A percentile compares a stretch with the other conserved stretches of the same genome.
Evolutionary conservation across 23 tunicate species (phyloP).

Genomic region (Ciona savignyi): DNA sequence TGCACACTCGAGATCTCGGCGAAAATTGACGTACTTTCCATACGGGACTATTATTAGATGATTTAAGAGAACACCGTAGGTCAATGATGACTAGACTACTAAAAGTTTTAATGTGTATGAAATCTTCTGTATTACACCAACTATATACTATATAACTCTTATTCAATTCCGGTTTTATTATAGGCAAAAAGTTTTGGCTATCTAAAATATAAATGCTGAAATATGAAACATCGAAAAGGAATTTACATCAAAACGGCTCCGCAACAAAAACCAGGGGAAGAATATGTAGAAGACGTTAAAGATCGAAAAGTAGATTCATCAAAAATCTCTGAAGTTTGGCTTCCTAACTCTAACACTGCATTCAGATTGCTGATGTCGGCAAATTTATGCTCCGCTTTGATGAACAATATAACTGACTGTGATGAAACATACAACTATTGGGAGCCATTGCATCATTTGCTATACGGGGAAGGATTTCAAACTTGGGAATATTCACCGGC

Average conservation of each 20-base stretch:
- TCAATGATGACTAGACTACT: too few species aligned
- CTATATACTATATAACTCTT: too few species aligned
- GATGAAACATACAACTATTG: conserved; percentile 98
- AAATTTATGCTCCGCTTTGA: conserved; percentile 64
- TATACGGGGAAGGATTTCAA: conserved; percentile 90
- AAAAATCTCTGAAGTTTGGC: conserved; percentile 59
- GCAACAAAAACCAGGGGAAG: conserved; percentile 47
- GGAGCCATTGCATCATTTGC: conserved; percentile 94
- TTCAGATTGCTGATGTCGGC: conserved; percentile 78
- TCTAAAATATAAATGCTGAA: not conserved
- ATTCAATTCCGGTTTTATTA: too few species aligned
- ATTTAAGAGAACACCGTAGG: too few species aligned
- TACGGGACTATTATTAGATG: too few species aligned
- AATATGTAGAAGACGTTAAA: conserved; percentile 27
- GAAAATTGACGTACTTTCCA: too few species aligned
- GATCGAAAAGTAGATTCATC: not conserved
- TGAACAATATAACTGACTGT: conserved; percentile 84
- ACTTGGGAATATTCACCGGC: conserved; percentile 99
- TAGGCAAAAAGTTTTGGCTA: not conserved
- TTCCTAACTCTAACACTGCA: conserved; percentile 73
- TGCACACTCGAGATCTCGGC: too few species aligned
- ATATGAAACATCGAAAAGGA: conserved; percentile 52
- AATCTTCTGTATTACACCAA: too few species aligned
- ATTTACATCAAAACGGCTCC: conserved; percentile 93
- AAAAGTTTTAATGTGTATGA: too few species aligned